Percentiles rank a stretch among this genome's conserved stretches.
Evolutionary conservation across 2,888 invertebrate species (phyloP).

Genomic region (Elegia similella): DNA sequence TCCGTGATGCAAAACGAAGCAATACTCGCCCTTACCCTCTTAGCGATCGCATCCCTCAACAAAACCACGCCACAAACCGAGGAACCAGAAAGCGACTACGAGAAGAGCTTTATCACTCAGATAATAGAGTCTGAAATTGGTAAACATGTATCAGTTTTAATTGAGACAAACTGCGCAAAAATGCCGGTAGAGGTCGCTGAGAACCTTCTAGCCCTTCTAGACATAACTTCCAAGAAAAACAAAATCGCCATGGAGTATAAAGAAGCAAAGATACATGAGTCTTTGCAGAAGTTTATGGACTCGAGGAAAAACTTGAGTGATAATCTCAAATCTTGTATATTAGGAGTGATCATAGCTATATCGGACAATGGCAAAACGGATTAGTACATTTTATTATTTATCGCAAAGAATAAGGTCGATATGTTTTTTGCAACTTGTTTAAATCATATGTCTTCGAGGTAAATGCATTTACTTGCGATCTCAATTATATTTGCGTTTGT

Average conservation of each 20-base stretch:
- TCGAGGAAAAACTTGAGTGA: slow-evolving; percentile 55
- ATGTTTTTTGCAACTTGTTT: too few species aligned
- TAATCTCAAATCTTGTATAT: slow-evolving; percentile 48
- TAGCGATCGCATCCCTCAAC: slow-evolving; percentile 63
- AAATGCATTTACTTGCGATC: too few species aligned
- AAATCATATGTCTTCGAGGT: too few species aligned
- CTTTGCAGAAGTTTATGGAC: slow-evolving; percentile 55
- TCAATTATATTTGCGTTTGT: too few species aligned
- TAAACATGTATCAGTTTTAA: slow-evolving; percentile 68
- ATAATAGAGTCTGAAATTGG: slow-evolving; percentile 78
- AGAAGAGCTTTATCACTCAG: slow-evolving; percentile 52
- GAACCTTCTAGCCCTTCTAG: slow-evolving; percentile 73
- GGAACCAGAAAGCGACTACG: slow-evolving; percentile 42
- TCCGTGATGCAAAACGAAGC: slow-evolving; percentile 94
- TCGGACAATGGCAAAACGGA: slow-evolving; percentile 38
- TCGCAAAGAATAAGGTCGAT: too few species aligned
- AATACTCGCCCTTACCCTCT: slow-evolving; percentile 86
- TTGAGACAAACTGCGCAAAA: slow-evolving; percentile 71
- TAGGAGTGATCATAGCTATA: slow-evolving; percentile 43
- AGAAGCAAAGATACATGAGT: slow-evolving; percentile 54
- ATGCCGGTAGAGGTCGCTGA: slow-evolving; percentile 74
- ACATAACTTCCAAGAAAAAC: slow-evolving; percentile 64
- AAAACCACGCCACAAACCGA: slow-evolving; percentile 33
- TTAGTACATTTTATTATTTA: slow-evolving; percentile 10
- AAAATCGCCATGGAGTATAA: slow-evolving; percentile 57